Percentiles rank a stretch among this genome's conserved stretches.
Evolutionary conservation across 2,113 vertebrate genomes (phyloP).

Genomic region (Aptenodytes patagonicus): DNA sequence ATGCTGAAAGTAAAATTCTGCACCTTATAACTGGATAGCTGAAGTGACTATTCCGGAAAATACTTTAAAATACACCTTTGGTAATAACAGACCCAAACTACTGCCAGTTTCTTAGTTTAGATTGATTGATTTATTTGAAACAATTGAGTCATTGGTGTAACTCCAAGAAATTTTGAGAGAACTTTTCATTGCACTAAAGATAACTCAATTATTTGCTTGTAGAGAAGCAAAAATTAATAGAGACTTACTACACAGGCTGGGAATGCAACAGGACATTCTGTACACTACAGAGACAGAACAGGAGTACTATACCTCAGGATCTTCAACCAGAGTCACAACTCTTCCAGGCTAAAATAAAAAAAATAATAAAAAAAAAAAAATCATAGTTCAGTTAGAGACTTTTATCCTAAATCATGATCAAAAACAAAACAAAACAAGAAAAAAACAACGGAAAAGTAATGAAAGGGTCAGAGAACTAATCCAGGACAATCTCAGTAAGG

Average conservation of each 20-base stretch:
- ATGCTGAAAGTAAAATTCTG: not conserved
- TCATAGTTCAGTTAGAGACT: not conserved
- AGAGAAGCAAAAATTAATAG: not conserved
- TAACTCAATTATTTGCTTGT: not conserved
- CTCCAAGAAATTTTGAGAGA: not conserved
- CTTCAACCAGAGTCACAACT: slow-evolving; percentile 95
- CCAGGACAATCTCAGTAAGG: not conserved
- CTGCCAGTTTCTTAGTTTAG: not conserved
- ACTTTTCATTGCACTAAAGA: not conserved
- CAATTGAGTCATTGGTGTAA: not conserved
- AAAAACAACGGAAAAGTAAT: not conserved
- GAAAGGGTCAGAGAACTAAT: not conserved
- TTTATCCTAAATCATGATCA: not conserved
- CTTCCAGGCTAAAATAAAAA: slow-evolving; percentile 86
- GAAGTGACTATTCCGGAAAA: not conserved
- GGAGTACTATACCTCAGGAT: slow-evolving; percentile 85
- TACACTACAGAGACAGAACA: not conserved
- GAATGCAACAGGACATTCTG: not conserved
- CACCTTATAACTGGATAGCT: not conserved
- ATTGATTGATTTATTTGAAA: not conserved
- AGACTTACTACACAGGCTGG: not conserved
- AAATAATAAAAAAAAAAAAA: not conserved
- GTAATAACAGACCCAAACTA: not conserved
- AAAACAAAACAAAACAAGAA: not conserved
- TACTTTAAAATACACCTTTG: not conserved